Evolutionary conservation across 2,888 invertebrate genomes (phyloP).

Genomic region (Patella caerulea): DNA sequence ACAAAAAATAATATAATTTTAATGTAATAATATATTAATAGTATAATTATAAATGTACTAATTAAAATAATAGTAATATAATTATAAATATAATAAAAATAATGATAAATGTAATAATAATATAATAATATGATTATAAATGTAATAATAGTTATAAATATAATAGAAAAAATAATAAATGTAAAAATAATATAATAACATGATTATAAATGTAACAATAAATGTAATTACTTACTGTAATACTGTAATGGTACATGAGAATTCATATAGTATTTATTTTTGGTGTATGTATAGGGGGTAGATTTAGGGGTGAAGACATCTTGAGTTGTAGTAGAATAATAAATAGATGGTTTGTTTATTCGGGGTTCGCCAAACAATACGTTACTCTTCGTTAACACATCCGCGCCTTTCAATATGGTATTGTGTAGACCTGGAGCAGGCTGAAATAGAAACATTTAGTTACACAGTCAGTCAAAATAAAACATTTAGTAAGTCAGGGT

Average conservation of each 20-base stretch:
- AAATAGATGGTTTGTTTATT: slow-evolving; percentile 38
- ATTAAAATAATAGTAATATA: too few species aligned
- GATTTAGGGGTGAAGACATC: slow-evolving; percentile 49
- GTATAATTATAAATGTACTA: too few species aligned
- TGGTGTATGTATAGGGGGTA: slow-evolving; percentile 55
- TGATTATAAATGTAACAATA: neutral
- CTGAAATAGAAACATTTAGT: slow-evolving; percentile 37
- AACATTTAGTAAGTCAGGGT: too few species aligned
- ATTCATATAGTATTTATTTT: slow-evolving; percentile 46
- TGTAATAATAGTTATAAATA: too few species aligned
- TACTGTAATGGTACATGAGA: slow-evolving; percentile 64
- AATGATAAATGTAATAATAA: too few species aligned
- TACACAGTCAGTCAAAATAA: too few species aligned
- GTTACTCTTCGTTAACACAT: slow-evolving; percentile 61
- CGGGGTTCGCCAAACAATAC: slow-evolving; percentile 64
- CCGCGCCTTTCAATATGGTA: slow-evolving; percentile 60
- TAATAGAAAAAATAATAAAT: too few species aligned
- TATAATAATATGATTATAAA: too few species aligned
- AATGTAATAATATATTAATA: too few species aligned
- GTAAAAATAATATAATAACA: too few species aligned
- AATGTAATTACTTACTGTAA: slow-evolving; percentile 45
- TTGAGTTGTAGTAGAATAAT: slow-evolving; percentile 60
- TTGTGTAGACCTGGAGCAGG: slow-evolving; percentile 53
- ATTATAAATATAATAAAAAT: too few species aligned
- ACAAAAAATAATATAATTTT: too few species aligned